Base-by-base conservation (phyloP, 2,888 invertebrate species). In the Himalopsyche anomala region DNA sequence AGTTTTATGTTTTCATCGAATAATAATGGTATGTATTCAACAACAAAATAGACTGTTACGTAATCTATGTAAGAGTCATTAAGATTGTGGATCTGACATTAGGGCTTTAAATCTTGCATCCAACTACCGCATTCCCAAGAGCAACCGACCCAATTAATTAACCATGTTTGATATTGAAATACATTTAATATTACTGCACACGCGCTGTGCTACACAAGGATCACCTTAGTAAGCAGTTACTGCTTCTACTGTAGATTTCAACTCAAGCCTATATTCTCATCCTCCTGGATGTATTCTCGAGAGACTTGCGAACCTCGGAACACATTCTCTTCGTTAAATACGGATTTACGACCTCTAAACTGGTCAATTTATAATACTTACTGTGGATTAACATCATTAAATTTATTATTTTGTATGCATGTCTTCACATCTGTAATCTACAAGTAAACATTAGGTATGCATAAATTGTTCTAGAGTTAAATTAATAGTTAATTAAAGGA, bases 131-230 rank as follows among this genome's bases (percentile, higher is more conserved):
- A 74, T 74, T 74, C 38, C 74, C 74, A 28, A 74, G 74, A 74
- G 74, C 74, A 4, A 74, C 36, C 38, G 36, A 74, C 74, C 74
- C 74, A 74, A 74, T 74, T 74, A 74, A 74, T 74, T 74, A 74
- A 38, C 28, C 74, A 74, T 74, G 38, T 74, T 74, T 74, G 74
- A 74, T 74, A 74, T 74, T 74, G 38, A 74, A 74, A 74, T 74
- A 38, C 74, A 74, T 74, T 74, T 74, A 74, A 74, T 74, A 74
- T 74, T 74, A 74, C 74, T 74, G 74, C 36, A 38, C 74, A 74
- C 15, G 74, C 38, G 74, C 74, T 74, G 38, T 15, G 5, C 5
- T 36, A 74, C 38, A 38, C 11, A 74, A 74, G 74, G 36, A 74
- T 74, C 74, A 74, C 38, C 74, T 36, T 74, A 38, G 36, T 74